Conservation (phyloP, 2,113 vertebrate species). For the Heptranchias perlo region DNA sequence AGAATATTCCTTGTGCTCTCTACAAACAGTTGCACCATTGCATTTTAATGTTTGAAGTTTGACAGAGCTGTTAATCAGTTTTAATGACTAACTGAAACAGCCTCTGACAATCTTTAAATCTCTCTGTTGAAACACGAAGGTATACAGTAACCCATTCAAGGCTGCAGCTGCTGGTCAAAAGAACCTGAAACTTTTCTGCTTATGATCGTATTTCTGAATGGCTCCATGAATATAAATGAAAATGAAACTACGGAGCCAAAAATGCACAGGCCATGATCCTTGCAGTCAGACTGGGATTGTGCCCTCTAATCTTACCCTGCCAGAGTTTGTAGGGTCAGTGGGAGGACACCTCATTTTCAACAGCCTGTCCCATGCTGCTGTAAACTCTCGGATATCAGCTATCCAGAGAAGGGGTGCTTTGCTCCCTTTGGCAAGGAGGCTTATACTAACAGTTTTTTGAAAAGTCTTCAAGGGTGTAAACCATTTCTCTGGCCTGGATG, state of each 20-base stretch:
- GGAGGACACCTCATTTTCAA: not conserved
- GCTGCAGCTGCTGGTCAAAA: not conserved
- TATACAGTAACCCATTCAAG: not conserved
- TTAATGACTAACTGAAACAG: constrained; percentile 32
- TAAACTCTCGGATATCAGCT: not conserved
- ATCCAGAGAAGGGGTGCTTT: not conserved
- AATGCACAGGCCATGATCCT: not conserved
- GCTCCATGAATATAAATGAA: not conserved
- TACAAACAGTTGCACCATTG: constrained; percentile 29
- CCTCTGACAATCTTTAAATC: constrained; percentile 16
- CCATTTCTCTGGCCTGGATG: not conserved
- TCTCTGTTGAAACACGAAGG: not conserved
- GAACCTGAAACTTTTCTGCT: constrained; percentile 6
- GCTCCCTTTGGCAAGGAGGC: not conserved
- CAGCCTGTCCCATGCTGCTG: not conserved
- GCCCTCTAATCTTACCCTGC: not conserved
- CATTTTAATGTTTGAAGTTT: constrained; percentile 26
- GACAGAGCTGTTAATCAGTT: constrained; percentile 18
- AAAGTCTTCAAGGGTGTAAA: not conserved
- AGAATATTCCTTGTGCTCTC: not conserved
- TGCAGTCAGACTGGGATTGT: not conserved
- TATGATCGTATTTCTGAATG: not conserved
- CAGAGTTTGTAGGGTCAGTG: not conserved
- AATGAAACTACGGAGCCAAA: not conserved
- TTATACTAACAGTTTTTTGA: not conserved